These are phyloP conservation scores for Acronicta aceris DNA, from an alignment of 2,888 invertebrate genomes.

Conservation along the genomic window DNA sequence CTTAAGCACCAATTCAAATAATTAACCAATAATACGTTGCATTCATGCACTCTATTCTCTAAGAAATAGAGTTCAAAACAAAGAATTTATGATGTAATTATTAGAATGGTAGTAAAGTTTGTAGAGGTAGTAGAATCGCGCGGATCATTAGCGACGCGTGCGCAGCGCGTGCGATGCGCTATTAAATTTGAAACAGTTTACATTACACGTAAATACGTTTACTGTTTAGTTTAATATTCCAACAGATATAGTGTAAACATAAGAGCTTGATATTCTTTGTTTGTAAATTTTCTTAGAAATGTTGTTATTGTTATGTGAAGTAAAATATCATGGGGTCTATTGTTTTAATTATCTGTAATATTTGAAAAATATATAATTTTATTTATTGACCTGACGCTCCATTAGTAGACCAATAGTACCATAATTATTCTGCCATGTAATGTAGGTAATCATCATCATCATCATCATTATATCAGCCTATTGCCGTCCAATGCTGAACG, in stretches of 20 bases:
- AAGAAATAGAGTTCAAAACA: slow-evolving; percentile 28
- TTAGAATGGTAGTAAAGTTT: slow-evolving; percentile 34
- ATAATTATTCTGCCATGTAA: too few relatives aligned
- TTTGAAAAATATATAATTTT: not conserved
- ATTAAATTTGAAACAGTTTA: slow-evolving; percentile 80
- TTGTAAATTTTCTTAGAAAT: slow-evolving; percentile 16
- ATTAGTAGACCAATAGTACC: too few relatives aligned
- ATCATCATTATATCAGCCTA: too few relatives aligned
- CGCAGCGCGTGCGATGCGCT: slow-evolving; percentile 78
- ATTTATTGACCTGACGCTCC: too few relatives aligned
- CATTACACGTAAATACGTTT: slow-evolving; percentile 66
- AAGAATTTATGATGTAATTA: slow-evolving; percentile 13
- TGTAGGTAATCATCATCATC: too few relatives aligned
- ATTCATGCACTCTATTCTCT: not conserved
- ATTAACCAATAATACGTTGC: slow-evolving; percentile 1
- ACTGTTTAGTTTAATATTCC: slow-evolving; percentile 69
- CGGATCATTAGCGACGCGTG: slow-evolving; percentile 84
- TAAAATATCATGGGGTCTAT: not conserved
- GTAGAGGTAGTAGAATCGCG: slow-evolving; percentile 67
- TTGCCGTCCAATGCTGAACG: too few relatives aligned
- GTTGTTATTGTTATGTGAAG: slow-evolving; percentile 1
- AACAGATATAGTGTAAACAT: slow-evolving; percentile 51
- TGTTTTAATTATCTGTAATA: not conserved
- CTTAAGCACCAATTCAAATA: slow-evolving; percentile 11
- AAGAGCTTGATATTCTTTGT: slow-evolving; percentile 40